Evolutionary conservation across 2,797 vertebrate genomes (phyloP), one percentile per base, ranked within the genome.

Genomic region (Hydrophis major): DNA sequence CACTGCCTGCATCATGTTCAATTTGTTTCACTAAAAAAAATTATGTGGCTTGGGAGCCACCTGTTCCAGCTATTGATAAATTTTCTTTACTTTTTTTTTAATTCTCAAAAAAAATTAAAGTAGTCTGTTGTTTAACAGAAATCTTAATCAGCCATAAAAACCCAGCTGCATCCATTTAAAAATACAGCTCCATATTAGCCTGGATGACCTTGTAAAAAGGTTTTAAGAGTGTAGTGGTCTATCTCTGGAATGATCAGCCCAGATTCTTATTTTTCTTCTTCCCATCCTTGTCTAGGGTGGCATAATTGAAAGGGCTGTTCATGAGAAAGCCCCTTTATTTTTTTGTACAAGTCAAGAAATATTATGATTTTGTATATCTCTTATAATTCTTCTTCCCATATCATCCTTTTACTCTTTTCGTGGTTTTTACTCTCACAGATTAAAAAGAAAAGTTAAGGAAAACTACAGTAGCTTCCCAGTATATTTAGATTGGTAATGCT

Each of bases 81-180:
- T 91, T 91, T 89, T 89, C n/a, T 25, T 83, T 89, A 91, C 66
- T 42, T 37, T 74, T 18, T 18, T 74, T 74, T 74, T 6, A 78
- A 78, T 4, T 42, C 74, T 47, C 87, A 93, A 93, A 69, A 50
- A 93, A 93, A 93, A 63, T 86, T 91, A 89, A 91, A 93, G 90
- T 91, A 91, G 87, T 25, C 69, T 2, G 90, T 93, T 93, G 93
- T 93, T 93, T 89, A 91, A 56, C 87, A 89, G 90, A 91, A 91
- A 93, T 89, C 90, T 91, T 93, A 91, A 93, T 93, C 93, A 93
- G n/a, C 90, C 69, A 93, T 93, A 93, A 91, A 93, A 66, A 91
- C 89, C 87, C 93, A 93, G 90, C 93, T 93, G 93, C 28, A 47
- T 86, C 87, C 59, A 66, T 91, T 91, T 91, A 89, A 91, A 91